Evolutionary conservation across 2,113 vertebrate genomes (phyloP), one percentile per base, ranked within the genome.

Genomic region (Pelobates fuscus): DNA sequence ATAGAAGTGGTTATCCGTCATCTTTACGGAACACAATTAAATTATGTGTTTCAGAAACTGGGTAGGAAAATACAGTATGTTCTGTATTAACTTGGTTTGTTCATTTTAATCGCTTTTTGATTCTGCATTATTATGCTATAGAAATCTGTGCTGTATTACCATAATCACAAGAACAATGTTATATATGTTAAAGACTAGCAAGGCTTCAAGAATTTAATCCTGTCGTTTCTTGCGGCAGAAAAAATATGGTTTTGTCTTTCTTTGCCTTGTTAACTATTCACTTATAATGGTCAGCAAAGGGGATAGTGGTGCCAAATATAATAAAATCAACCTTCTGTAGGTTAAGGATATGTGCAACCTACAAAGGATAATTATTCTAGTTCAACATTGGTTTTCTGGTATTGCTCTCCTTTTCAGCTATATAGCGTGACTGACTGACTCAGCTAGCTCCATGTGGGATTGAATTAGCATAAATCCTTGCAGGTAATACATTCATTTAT

Each of bases 1-100:
- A 1, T 61, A 3, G 21, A 66, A 7, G 23, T 61, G 37, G 5
- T 30, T 46, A 71, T 18, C 37, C 69, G 17, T 71, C 12, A 46
- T 23, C 59, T 71, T 71, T 62, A 70, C 59, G 43, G 10, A 30
- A 26, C 14, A 46, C 43, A 61, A n/a, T 15, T 21, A 15, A 29
- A 29, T 49, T 43, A 43, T 60, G 20, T 44, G 23, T 26, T 57
- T 49, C 12, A n/a, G 43, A 46, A 17, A 8, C 8, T 10, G 17
- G 14, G 21, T 41, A 30, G 14, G 26, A 58, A 23, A 8, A 70
- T 30, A 49, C 20, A 68, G 25, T 23, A 21, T 68, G 21, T 20
- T 54, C n/a, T 20, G 23, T 32, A 27, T 46, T 46, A 71, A 44
- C 57, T 23, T 44, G 5, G 30, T 25, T 21, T 25, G 11, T 41